Evolutionary conservation across 2,888 invertebrate species (phyloP).

Genomic region (Tipula vernalis): DNA sequence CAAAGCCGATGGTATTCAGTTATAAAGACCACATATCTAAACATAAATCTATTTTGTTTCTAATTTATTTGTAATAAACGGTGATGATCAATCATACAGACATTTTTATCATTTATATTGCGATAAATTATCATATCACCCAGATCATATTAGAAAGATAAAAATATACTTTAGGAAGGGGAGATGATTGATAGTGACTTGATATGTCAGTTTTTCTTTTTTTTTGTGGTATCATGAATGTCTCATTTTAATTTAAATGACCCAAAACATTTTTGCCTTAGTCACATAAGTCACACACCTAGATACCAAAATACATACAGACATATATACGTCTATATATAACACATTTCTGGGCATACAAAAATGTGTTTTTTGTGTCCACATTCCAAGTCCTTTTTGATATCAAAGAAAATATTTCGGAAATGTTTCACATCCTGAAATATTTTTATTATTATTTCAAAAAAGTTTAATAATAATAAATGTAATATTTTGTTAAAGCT

Average conservation of each 20-base stretch:
- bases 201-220: not conserved
- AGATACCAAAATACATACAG: not conserved
- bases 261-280: not conserved
- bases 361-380: not conserved
- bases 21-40: too few species aligned
- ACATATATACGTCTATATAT: not conserved
- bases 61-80: not conserved
- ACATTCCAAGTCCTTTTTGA: not conserved
- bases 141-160: not conserved
- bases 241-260: constrained; percentile 4
- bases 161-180: not conserved
- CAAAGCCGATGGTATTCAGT: too few species aligned
- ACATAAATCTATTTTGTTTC: too few species aligned
- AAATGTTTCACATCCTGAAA: not conserved
- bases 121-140: not conserved
- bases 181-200: not conserved
- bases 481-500: not conserved
- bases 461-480: not conserved
- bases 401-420: not conserved
- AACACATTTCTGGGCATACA: not conserved
- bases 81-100: not conserved
- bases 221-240: not conserved
- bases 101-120: not conserved
- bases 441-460: not conserved
- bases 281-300: not conserved